phyloP scores from a whole-genome alignment of 1,140 invertebrate genomes.

The Drosophila teissieri region DNA sequence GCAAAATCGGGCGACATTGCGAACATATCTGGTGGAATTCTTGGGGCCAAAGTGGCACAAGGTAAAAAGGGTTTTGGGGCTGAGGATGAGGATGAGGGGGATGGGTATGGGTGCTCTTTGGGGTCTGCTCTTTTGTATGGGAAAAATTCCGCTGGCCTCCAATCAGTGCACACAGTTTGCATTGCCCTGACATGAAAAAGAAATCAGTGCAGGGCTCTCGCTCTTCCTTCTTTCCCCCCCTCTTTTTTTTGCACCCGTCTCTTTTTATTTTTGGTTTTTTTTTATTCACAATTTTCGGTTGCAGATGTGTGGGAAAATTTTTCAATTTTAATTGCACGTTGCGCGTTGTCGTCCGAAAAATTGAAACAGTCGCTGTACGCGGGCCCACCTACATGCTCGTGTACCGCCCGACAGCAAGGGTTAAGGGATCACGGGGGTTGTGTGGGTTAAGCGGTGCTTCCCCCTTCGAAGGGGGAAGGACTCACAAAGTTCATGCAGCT shows the following conservation, averaged over 20 bases:
- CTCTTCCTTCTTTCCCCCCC: neutral
- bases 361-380: slow-evolving; percentile 52
- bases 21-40: slow-evolving; percentile 74
- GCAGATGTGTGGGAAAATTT: slow-evolving; percentile 82
- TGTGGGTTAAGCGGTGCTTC: neutral
- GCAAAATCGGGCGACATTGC: slow-evolving; percentile 63
- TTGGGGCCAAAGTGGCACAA: slow-evolving; percentile 77
- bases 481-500: slow-evolving; percentile 61
- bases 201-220: slow-evolving; percentile 68
- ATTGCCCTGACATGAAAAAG: slow-evolving; percentile 80
- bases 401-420: slow-evolving; percentile 5
- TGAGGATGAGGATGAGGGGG: neutral
- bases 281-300: slow-evolving; percentile 56
- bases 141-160: slow-evolving; percentile 81
- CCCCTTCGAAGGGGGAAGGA: no score
- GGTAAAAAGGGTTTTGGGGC: slow-evolving; percentile 54
- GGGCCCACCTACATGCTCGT: slow-evolving; percentile 49
- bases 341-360: slow-evolving; percentile 56
- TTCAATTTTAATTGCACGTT: slow-evolving; percentile 83
- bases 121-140: slow-evolving; percentile 47
- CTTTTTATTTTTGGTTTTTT: slow-evolving; percentile 3
- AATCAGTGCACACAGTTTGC: slow-evolving; percentile 77
- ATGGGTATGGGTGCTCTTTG: neutral
- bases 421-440: slow-evolving; percentile 10
- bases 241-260: neutral